phyloP scores from a whole-genome alignment of 2,113 vertebrate species.

The Neolamprologus modestus region DNA sequence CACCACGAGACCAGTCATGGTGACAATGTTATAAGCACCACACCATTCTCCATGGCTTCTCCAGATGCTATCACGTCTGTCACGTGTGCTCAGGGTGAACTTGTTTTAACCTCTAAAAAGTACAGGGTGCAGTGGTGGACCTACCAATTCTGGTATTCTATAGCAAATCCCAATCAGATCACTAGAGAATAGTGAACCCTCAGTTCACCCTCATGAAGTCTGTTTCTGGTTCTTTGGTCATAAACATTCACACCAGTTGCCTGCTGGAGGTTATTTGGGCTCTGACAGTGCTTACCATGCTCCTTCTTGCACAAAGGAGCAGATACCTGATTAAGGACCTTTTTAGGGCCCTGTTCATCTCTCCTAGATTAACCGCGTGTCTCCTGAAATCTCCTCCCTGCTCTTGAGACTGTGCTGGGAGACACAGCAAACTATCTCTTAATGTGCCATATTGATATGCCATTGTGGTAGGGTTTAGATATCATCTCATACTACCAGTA shows the following conservation, averaged over 20 bases:
- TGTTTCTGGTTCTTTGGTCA: not conserved
- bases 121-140: not conserved
- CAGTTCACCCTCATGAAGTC: not conserved
- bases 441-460: not conserved
- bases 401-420: not conserved
- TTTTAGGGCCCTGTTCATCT: not conserved
- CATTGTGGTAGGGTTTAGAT: not conserved
- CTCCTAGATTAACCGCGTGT: accelerated
- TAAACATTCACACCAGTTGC: not conserved
- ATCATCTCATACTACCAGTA: not conserved
- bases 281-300: not conserved
- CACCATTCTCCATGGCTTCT: not conserved
- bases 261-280: not conserved
- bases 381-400: not conserved
- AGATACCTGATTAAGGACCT: not conserved
- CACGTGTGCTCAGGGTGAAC: not conserved
- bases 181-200: not conserved
- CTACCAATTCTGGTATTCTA: not conserved
- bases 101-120: not conserved
- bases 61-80: not conserved
- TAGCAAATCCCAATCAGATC: not conserved
- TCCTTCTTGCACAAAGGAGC: not conserved
- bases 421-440: not conserved
- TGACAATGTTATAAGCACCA: not conserved
- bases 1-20: not conserved